phyloP scores from a whole-genome alignment of 2,797 vertebrate genomes.

The Siniperca scherzeri region DNA sequence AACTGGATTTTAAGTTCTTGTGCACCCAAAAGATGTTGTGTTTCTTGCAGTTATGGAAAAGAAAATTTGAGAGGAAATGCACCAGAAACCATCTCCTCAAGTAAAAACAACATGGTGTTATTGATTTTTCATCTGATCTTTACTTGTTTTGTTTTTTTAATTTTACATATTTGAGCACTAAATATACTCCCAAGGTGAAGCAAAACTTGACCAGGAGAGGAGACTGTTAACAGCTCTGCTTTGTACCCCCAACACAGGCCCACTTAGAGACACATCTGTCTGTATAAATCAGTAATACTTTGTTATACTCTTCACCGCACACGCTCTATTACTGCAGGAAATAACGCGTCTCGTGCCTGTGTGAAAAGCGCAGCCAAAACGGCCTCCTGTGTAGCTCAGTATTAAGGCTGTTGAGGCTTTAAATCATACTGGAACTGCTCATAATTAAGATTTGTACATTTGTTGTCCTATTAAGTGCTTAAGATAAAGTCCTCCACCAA shows the following conservation, averaged over 20 bases:
- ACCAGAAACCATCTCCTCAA: background rate
- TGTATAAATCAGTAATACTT: background rate
- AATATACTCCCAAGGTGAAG: too few species aligned
- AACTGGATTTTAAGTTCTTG: background rate
- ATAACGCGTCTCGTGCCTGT: background rate
- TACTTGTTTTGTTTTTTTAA: background rate
- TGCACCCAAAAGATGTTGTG: background rate
- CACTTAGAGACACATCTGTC: background rate
- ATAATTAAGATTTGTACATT: constrained; percentile 43
- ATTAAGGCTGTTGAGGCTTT: background rate
- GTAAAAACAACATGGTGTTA: too few species aligned
- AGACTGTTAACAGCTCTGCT: constrained; percentile 3
- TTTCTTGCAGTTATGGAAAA: background rate
- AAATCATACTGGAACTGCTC: constrained; percentile 4
- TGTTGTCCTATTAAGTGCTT: constrained; percentile 12
- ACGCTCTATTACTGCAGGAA: background rate
- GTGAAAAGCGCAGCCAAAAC: background rate
- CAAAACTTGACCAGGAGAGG: background rate
- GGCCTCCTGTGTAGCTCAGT: background rate
- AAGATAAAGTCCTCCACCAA: constrained; percentile 29
- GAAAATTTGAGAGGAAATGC: background rate
- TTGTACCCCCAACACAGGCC: background rate
- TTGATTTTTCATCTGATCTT: too few species aligned
- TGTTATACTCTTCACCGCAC: background rate
- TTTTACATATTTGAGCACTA: background rate